Percentiles rank a stretch among this genome's conserved stretches.
Evolutionary conservation across 2,888 invertebrate species (phyloP).

Genomic region (Diabrotica balteata): DNA sequence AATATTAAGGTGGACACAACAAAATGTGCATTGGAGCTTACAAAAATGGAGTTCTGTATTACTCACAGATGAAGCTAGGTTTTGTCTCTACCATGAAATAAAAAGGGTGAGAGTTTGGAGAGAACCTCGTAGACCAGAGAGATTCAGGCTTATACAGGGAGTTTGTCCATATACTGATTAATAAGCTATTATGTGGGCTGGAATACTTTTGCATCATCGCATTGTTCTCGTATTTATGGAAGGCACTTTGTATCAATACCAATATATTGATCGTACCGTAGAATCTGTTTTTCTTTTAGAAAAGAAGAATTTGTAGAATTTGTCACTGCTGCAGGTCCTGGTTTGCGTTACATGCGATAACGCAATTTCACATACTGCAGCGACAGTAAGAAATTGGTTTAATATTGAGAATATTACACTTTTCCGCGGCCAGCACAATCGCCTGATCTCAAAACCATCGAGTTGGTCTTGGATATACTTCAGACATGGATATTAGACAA

Average conservation of each 20-base stretch:
- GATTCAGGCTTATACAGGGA: not conserved
- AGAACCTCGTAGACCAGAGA: too few species aligned
- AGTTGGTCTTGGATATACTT: too few species aligned
- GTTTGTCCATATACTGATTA: not conserved
- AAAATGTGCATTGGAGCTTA: too few species aligned
- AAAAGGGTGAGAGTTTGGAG: too few species aligned
- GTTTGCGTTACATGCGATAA: not conserved
- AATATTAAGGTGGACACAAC: too few species aligned
- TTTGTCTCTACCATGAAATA: too few species aligned
- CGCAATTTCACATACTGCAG: not conserved
- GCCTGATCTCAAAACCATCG: too few species aligned
- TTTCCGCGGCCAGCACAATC: too few species aligned
- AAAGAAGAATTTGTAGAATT: too few species aligned
- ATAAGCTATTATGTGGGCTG: not conserved
- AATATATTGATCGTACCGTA: not conserved
- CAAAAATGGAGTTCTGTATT: too few species aligned
- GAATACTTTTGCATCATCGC: not conserved
- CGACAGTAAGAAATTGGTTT: not conserved
- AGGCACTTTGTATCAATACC: constrained; percentile 1
- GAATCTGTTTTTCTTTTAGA: not conserved
- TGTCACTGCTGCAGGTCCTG: not conserved
- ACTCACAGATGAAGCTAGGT: too few species aligned
- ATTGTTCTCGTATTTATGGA: not conserved
- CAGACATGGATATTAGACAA: too few species aligned
- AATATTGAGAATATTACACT: not conserved